Evolutionary conservation across 2,113 vertebrate genomes (phyloP).

Genomic region (Paracyprichromis sp.): DNA sequence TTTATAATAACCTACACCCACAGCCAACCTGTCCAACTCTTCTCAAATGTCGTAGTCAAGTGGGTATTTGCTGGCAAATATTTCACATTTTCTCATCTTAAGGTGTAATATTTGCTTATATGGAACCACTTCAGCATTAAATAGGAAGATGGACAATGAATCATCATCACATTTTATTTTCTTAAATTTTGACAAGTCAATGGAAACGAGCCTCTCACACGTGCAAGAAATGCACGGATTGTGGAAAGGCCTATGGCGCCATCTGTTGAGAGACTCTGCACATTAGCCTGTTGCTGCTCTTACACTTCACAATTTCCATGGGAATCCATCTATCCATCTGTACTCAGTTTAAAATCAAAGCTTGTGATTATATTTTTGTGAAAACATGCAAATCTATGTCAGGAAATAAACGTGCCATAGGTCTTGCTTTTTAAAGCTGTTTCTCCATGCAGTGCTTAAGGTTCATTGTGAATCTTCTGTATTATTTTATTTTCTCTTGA

Average conservation of each 20-base stretch:
- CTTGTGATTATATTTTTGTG: conserved; percentile 18
- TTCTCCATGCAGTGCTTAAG: background rate
- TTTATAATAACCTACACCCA: background rate
- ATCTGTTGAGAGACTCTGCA: background rate
- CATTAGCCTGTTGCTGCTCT: background rate
- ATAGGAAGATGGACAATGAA: background rate
- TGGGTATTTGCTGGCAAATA: conserved; percentile 68
- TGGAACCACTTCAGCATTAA: background rate
- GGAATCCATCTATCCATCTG: background rate
- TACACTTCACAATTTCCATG: background rate
- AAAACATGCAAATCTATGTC: background rate
- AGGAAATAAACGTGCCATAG: conserved; percentile 29
- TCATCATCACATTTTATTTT: background rate
- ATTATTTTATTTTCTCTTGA: conserved; percentile 6
- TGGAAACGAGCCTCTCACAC: background rate
- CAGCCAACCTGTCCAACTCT: background rate
- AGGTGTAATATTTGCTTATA: background rate
- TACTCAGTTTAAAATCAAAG: background rate
- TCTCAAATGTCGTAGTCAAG: background rate
- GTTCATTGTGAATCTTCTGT: conserved; percentile 13
- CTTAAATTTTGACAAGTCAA: background rate
- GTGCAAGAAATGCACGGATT: background rate
- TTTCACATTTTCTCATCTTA: conserved; percentile 14
- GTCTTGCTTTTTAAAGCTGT: background rate
- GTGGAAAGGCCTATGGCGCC: conserved; percentile 6